phyloP scores from a whole-genome alignment of 2,113 vertebrate genomes.

The Sturnira hondurensis region DNA sequence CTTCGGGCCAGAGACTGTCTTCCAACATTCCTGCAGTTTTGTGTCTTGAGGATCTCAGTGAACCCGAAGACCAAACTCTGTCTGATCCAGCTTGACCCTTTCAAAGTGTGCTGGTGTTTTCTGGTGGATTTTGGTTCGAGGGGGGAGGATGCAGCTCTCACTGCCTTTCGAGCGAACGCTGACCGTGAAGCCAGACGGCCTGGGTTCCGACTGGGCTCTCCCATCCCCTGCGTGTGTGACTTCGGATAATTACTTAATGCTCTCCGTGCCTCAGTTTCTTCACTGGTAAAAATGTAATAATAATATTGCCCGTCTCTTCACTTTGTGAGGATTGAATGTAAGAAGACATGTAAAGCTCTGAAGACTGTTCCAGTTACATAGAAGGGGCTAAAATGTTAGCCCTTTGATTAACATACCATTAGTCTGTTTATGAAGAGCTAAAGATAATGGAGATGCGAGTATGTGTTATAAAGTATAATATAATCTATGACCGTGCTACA shows the following conservation, averaged over 20 bases:
- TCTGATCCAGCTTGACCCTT: background rate
- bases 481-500: background rate
- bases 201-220: background rate
- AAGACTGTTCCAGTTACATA: background rate
- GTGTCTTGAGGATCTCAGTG: background rate
- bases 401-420: background rate
- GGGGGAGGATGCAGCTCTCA: background rate
- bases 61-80: background rate
- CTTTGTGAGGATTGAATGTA: background rate
- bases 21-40: background rate
- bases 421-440: background rate
- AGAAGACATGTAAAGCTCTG: background rate
- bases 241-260: background rate
- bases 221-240: background rate
- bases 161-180: background rate
- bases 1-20: background rate
- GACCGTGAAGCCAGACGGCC: background rate
- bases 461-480: background rate
- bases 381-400: background rate
- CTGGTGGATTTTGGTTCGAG: background rate
- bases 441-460: background rate
- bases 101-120: background rate
- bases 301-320: background rate
- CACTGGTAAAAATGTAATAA: background rate
- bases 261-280: constrained; percentile 10